phyloP scores from a whole-genome alignment of 2,888 invertebrate species.

The Drosophila monieri region DNA sequence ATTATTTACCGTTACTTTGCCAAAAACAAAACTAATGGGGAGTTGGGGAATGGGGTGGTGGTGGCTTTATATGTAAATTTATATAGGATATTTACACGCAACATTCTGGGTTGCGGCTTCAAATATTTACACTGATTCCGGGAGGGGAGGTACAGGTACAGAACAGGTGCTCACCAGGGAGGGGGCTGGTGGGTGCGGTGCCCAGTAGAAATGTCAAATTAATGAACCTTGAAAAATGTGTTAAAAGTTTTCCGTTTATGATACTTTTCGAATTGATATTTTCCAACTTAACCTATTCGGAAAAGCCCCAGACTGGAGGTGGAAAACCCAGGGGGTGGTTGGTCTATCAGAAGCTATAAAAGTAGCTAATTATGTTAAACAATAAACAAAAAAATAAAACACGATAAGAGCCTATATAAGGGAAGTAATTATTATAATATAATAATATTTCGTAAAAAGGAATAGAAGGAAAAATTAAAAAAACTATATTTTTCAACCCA shows the following conservation, averaged over 20 bases:
- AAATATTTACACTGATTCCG: conserved; percentile 77
- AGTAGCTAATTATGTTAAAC: conserved; percentile 21
- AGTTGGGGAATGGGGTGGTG: background rate
- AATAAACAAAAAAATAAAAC: background rate
- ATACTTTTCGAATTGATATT: conserved; percentile 58
- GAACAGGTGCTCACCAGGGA: conserved; percentile 16
- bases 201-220: conserved; percentile 49
- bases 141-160: no score
- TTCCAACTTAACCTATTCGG: conserved; percentile 8
- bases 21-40: background rate
- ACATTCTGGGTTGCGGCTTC: conserved; percentile 69
- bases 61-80: conserved; percentile 64
- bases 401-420: background rate
- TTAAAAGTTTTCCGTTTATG: conserved; percentile 71
- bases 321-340: background rate
- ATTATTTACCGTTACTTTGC: conserved; percentile 45
- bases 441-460: background rate
- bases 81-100: conserved; percentile 79
- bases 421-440: background rate
- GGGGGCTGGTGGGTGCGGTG: conserved; percentile 26
- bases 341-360: conserved; percentile 2
- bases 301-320: background rate
- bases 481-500: background rate
- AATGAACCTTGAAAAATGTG: conserved; percentile 80
- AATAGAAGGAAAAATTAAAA: background rate